Conservation (phyloP, 2,888 invertebrate species). For the Mayetiola destructor region DNA sequence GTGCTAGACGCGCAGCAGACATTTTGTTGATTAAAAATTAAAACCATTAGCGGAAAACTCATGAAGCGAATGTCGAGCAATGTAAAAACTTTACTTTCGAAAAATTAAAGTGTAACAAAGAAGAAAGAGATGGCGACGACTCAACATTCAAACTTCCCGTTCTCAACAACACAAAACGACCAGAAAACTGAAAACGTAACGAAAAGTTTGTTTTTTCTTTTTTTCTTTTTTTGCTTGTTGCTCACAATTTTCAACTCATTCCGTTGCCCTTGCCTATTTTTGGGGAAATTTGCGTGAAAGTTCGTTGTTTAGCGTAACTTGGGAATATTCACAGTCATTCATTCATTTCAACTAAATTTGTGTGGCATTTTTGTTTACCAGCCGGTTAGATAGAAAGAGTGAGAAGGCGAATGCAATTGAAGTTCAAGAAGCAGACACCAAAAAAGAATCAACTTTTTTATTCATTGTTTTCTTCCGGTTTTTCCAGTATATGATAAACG, state of each 20-base stretch:
- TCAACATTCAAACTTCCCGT: no score
- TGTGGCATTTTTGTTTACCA: no score
- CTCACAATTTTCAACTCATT: background rate
- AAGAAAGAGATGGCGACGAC: constrained; percentile 1
- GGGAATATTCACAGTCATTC: constrained; percentile 1
- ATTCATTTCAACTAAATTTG: no score
- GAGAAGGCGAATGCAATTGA: no score
- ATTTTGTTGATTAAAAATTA: constrained; percentile 11
- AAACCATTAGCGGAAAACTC: background rate
- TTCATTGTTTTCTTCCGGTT: constrained; percentile 9
- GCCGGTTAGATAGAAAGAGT: no score
- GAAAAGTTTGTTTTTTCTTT: background rate
- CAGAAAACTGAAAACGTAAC: background rate
- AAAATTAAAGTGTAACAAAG: constrained; percentile 12
- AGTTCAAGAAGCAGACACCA: no score
- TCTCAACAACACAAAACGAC: no score
- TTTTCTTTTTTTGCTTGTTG: background rate
- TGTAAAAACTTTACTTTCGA: constrained; percentile 9
- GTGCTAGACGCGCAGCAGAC: background rate
- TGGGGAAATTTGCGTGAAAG: constrained; percentile 10
- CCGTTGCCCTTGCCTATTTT: background rate
- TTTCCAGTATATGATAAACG: no score
- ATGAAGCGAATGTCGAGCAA: background rate
- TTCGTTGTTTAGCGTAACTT: constrained; percentile 8
- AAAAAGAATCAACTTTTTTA: constrained; percentile 10